Conservation (phyloP, 2,797 vertebrate genomes). For the Phrynocephalus vlangalii region DNA sequence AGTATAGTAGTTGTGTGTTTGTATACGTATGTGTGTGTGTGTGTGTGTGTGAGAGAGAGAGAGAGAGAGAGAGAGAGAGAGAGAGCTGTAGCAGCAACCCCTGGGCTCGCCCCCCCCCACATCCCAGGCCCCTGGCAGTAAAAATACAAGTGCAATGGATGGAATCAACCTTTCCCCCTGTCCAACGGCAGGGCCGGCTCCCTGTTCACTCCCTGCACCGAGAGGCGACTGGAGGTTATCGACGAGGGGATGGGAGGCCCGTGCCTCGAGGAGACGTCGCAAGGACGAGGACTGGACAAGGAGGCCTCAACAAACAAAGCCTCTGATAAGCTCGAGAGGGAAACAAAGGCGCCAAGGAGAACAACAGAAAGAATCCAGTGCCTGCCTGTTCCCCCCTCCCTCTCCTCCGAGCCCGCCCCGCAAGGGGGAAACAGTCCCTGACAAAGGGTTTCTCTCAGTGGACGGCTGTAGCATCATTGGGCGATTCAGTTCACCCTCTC, state of each 20-base stretch:
- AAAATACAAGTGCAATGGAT: too few species aligned
- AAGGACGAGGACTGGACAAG: neutral
- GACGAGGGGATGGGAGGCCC: neutral
- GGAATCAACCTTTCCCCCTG: neutral
- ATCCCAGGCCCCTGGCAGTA: too few species aligned
- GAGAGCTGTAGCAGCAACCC: too few species aligned
- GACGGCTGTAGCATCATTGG: too few species aligned
- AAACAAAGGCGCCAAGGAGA: slow-evolving; percentile 31
- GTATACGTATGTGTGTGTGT: too few species aligned
- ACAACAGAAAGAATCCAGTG: neutral
- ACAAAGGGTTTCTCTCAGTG: slow-evolving; percentile 16
- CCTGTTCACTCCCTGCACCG: too few species aligned
- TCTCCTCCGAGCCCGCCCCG: too few species aligned
- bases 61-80: too few species aligned
- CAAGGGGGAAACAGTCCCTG: neutral
- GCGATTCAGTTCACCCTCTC: neutral
- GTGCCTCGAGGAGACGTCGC: slow-evolving; percentile 25
- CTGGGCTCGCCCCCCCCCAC: too few species aligned
- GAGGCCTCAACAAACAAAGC: neutral
- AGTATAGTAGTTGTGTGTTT: too few species aligned
- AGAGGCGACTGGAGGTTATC: neutral
- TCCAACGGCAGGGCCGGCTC: neutral
- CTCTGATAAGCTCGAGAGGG: neutral
- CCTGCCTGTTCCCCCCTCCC: neutral
- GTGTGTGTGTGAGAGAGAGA: too few species aligned